A percentile compares a stretch with the other conserved stretches of the same genome.
phyloP scores from a whole-genome alignment of 2,888 invertebrate species.

The Taphrorychus bicolor region DNA sequence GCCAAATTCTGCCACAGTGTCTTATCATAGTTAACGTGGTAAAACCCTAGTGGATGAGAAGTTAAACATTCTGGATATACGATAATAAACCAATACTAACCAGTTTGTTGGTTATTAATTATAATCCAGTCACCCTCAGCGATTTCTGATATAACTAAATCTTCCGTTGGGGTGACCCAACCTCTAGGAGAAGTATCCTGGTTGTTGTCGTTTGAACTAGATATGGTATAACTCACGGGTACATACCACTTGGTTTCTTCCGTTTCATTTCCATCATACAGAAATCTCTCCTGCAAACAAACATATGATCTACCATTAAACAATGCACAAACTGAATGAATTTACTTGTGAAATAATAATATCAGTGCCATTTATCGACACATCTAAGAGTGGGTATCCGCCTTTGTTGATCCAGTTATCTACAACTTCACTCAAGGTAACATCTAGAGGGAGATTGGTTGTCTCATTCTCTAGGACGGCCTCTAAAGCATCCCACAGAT shows the following conservation, averaged over 20 bases:
- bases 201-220: slow-evolving; percentile 55
- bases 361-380: slow-evolving; percentile 6
- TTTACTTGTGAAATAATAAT: slow-evolving; percentile 29
- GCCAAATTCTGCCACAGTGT: slow-evolving; percentile 70
- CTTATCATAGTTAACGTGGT: slow-evolving; percentile 68
- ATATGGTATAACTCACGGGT: slow-evolving; percentile 63
- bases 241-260: slow-evolving; percentile 56
- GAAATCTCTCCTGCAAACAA: slow-evolving; percentile 31
- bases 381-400: slow-evolving; percentile 37
- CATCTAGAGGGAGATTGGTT: slow-evolving; percentile 7
- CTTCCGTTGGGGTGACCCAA: slow-evolving; percentile 50
- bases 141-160: slow-evolving; percentile 27
- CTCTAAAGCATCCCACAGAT: slow-evolving; percentile 24
- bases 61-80: not conserved
- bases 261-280: slow-evolving; percentile 26
- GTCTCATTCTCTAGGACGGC: not conserved
- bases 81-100: slow-evolving; percentile 18
- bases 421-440: slow-evolving; percentile 23
- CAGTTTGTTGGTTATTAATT: slow-evolving; percentile 42
- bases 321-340: no score
- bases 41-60: slow-evolving; percentile 63
- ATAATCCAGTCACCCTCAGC: slow-evolving; percentile 34
- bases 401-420: slow-evolving; percentile 30
- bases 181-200: slow-evolving; percentile 51
- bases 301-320: not conserved